Evolutionary conservation across 1,140 invertebrate species (phyloP).

Genomic region (Rhyacophila brunnea): DNA sequence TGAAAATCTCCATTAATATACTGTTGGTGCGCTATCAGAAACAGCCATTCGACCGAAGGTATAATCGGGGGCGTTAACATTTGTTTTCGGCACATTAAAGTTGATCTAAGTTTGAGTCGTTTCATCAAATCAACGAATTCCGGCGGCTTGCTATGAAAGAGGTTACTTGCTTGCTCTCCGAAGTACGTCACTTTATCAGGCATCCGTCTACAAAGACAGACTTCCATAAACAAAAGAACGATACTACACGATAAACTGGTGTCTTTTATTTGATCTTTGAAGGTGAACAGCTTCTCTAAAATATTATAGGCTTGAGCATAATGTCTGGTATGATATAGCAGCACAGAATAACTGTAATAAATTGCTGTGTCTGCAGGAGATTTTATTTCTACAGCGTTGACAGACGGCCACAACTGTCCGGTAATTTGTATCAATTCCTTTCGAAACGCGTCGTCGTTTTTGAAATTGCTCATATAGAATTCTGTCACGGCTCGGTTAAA

Average conservation of each 20-base stretch:
- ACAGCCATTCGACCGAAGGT: conserved; percentile 49
- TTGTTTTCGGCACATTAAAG: conserved; percentile 52
- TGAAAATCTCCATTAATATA: conserved; percentile 58
- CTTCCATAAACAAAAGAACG: conserved; percentile 52
- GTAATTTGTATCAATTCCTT: conserved; percentile 65
- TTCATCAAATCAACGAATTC: conserved; percentile 47
- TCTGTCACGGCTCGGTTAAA: conserved; percentile 70
- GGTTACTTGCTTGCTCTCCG: conserved; percentile 42
- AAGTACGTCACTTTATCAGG: conserved; percentile 46
- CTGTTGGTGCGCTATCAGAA: conserved; percentile 56
- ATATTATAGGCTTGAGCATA: conserved; percentile 72
- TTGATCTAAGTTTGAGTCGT: conserved; percentile 51
- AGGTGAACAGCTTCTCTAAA: conserved; percentile 59
- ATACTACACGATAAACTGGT: conserved; percentile 46
- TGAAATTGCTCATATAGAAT: conserved; percentile 69
- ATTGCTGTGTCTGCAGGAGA: conserved; percentile 45
- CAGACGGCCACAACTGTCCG: conserved; percentile 54
- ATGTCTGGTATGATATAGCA: conserved; percentile 78
- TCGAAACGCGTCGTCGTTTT: conserved; percentile 69
- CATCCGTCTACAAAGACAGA: conserved; percentile 45
- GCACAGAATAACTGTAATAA: conserved; percentile 80
- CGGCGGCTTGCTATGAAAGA: conserved; percentile 40
- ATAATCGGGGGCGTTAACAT: conserved; percentile 49
- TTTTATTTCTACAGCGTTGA: conserved; percentile 50
- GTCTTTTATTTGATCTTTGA: conserved; percentile 44